Percentiles rank a stretch among this genome's conserved stretches.
phyloP scores from a whole-genome alignment of 1,140 invertebrate species.

The Atta texana region DNA sequence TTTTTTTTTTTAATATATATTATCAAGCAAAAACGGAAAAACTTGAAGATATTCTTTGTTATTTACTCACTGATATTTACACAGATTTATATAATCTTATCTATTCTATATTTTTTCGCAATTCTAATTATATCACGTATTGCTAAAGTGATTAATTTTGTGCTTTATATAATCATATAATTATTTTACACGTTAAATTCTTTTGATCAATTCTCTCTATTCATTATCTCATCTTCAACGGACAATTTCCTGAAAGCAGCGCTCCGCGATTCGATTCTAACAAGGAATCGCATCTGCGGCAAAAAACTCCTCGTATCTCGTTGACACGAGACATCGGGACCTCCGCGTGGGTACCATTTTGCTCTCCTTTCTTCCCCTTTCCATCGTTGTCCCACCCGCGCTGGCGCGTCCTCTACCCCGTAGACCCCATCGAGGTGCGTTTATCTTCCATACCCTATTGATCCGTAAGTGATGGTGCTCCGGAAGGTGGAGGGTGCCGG shows the following conservation, averaged over 20 bases:
- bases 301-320: constrained; percentile 62
- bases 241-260: constrained; percentile 1
- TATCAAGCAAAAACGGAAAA: background rate
- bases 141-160: background rate
- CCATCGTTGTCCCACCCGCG: constrained; percentile 53
- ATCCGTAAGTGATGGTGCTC: constrained; percentile 81
- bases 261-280: background rate
- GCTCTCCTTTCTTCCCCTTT: constrained; percentile 65
- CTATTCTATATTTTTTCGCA: background rate
- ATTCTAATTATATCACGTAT: background rate
- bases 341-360: constrained; percentile 67
- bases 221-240: constrained; percentile 2
- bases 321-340: constrained; percentile 62
- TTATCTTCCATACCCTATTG: constrained; percentile 83
- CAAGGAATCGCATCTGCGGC: constrained; percentile 25
- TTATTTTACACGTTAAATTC: background rate
- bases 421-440: constrained; percentile 73
- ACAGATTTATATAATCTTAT: background rate
- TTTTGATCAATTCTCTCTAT: background rate
- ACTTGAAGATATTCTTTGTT: background rate
- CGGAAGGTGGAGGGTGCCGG: constrained; percentile 74
- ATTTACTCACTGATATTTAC: background rate
- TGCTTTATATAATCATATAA: constrained; percentile 9
- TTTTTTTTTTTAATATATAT: constrained; percentile 28
- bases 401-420: constrained; percentile 49